Base-by-base conservation (phyloP, 1,140 invertebrate species). In the Colletes gigas region DNA sequence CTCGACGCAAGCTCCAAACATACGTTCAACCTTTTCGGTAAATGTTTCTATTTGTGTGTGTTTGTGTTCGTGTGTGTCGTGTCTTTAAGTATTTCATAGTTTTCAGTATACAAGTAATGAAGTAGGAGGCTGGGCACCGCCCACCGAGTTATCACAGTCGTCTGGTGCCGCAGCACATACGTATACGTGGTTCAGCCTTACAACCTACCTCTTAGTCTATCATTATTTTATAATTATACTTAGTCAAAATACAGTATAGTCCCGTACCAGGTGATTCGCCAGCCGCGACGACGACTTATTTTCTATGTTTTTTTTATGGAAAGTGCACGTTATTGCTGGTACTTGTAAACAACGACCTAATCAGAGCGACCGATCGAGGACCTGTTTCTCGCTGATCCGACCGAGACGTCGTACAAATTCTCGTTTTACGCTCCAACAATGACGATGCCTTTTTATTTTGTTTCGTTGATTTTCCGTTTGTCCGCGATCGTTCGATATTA, bases 131-230 rank as follows among this genome's bases (percentile, higher is more conserved):
- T 92, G 93, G 93, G 93, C 93, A 93, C 93, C 93, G 93, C 93
- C 92, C 93, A 93, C 93, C 93, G 93, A 93, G 92, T 89, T 93
- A 93, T 93, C 93, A 93, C 93, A 94, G 93, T 93, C 82, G 92
- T 92, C 90, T 93, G 93, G 93, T 94, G 92, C 92, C 93, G 93
- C 92, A 93, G 92, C 93, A 93, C 93, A 93, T 94, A 93, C 93
- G 92, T 93, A 94, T 94, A 93, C 93, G 91, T 93, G 93, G 92
- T 93, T 94, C 92, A 93, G 92, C 93, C 93, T 94, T 94, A 94
- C 84, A 89, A 88, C 90, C 92, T 93, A 94, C 91, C 86, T 92
- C 89, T 92, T 93, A 92, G 86, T 83, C 89, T 91, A 91, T 75
- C 59, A 63, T 90, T 88, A 89, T 78, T 81, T 83, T 85, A 76